phyloP scores from a whole-genome alignment of 1,140 invertebrate genomes.

The Bradynema listronoti region DNA sequence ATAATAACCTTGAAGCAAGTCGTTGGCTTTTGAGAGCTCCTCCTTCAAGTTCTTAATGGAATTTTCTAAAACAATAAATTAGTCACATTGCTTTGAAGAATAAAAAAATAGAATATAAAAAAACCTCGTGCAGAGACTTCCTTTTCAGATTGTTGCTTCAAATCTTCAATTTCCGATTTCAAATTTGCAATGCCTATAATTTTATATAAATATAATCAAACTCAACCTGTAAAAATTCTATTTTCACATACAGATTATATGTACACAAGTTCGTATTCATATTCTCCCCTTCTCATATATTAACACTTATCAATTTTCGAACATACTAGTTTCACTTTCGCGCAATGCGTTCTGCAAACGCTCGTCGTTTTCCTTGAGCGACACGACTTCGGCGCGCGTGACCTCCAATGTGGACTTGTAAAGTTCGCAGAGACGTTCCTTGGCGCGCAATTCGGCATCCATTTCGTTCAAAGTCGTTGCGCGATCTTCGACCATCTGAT shows the following conservation, averaged over 20 bases:
- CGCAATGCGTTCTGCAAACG: slow-evolving; percentile 13
- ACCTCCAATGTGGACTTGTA: slow-evolving; percentile 23
- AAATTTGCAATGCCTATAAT: slow-evolving; percentile 13
- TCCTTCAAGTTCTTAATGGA: slow-evolving; percentile 25
- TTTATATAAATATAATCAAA: neutral
- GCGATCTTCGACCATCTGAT: slow-evolving; percentile 13
- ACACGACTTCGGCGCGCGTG: slow-evolving; percentile 14
- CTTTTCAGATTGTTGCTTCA: neutral
- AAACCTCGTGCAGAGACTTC: slow-evolving; percentile 22
- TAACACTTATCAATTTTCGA: no score
- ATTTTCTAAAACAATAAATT: slow-evolving; percentile 17
- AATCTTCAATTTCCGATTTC: slow-evolving; percentile 4
- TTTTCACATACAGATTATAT: neutral
- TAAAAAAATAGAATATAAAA: slow-evolving; percentile 1
- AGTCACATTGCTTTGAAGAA: neutral
- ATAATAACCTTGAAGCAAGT: no score
- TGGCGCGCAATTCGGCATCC: slow-evolving; percentile 26
- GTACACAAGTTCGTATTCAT: neutral
- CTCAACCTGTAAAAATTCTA: neutral
- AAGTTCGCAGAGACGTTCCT: slow-evolving; percentile 23
- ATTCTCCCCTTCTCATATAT: neutral
- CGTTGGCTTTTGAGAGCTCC: slow-evolving; percentile 29
- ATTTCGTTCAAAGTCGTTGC: slow-evolving; percentile 18
- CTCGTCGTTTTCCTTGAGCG: slow-evolving; percentile 17
- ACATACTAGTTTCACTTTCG: slow-evolving; percentile 17